Base-by-base conservation (phyloP, 2,888 invertebrate genomes). In the Philaethria dido region DNA sequence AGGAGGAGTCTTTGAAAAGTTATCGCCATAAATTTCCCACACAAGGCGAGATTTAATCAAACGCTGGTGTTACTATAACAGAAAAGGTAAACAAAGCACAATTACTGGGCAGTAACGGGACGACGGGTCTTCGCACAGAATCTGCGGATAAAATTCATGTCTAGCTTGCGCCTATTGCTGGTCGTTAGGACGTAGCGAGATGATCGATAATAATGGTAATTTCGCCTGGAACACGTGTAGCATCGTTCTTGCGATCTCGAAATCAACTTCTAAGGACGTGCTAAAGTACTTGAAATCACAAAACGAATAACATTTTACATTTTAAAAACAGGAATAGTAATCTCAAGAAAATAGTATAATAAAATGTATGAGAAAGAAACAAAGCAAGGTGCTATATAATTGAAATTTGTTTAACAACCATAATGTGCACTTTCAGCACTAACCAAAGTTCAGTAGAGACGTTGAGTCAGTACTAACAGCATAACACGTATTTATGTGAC, bases 131-230 rank as follows among this genome's bases (percentile, higher is more conserved):
- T 47, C 57, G 62, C 45, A 69, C 55, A 61, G 64, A 62, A 73
- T 72, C 66, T 70, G 47, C 59, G 62, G 62, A 63, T 68, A 69
- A 70, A 72, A 72, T 65, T 69, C 66, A 67, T 64, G 66, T 68
- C 60, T 66, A 54, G 44, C 59, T 63, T 66, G 70, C 72, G 88
- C 85, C 88, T 87, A 87, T 89, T 85, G 83, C 82, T 84, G 85
- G 87, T 91, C 90, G 92, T 91, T 89, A 91, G 88, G 80, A 85
- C 86, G 82, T 86, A 83, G 87, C 86, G 81, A 86, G 92, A 92
- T 90, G 89, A 90, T 91, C 92, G 92, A 92, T 92, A 92, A 92
- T 92, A 91, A 92, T 92, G 92, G 92, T 92, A 92, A 92, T 92
- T 92, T 89, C 76, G 82, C 16, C 80, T 68, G 74, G 78, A 87